Evolutionary conservation across 2,113 vertebrate genomes (phyloP).

Genomic region (Oreochromis niloticus): DNA sequence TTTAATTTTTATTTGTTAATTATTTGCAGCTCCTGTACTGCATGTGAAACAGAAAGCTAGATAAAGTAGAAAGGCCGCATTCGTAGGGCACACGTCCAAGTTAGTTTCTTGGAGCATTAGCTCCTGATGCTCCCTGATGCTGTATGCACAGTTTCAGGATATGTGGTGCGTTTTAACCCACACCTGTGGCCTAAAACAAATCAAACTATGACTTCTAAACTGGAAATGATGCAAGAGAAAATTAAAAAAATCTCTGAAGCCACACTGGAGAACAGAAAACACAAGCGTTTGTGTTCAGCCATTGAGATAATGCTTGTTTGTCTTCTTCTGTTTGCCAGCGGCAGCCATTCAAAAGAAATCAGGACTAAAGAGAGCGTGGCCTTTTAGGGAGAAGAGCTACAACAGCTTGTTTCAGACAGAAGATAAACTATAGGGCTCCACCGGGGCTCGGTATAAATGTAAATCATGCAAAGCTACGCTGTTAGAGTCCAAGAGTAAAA

Average conservation of each 20-base stretch:
- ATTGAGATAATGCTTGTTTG: rapidly evolving
- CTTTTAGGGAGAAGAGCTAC: not conserved
- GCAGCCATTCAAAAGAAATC: not conserved
- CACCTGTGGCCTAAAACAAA: not conserved
- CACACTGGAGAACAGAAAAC: not conserved
- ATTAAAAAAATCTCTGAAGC: not conserved
- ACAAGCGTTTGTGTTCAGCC: not conserved
- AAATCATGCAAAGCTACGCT: not conserved
- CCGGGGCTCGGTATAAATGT: not conserved
- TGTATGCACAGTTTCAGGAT: not conserved
- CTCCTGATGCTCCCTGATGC: not conserved
- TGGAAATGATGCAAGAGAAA: not conserved
- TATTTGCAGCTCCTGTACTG: not conserved
- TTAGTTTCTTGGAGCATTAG: not conserved
- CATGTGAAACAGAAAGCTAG: not conserved
- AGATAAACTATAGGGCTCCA: not conserved
- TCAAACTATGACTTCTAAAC: not conserved
- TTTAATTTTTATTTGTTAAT: not conserved
- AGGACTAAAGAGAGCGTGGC: not conserved
- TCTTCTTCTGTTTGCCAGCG: not conserved
- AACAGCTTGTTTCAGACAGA: not conserved
- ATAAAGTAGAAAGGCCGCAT: not conserved
- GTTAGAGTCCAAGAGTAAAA: not conserved
- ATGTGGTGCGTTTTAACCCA: not conserved
- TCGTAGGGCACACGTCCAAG: not conserved